These are phyloP conservation scores for Fistularia tabacaria DNA, from an alignment of 2,797 vertebrate genomes.

Conservation along the genomic window DNA sequence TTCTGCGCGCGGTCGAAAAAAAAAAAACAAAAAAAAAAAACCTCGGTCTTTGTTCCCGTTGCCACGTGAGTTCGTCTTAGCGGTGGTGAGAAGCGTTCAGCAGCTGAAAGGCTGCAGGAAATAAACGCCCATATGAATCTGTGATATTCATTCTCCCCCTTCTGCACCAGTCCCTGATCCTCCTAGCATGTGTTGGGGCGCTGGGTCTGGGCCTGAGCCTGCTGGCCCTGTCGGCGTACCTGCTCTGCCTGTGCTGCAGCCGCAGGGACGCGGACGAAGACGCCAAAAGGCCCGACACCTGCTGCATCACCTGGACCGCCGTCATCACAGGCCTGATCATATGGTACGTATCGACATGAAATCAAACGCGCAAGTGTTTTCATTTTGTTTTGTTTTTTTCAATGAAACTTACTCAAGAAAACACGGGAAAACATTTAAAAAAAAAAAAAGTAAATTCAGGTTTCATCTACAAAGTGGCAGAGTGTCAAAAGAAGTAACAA, in stretches of 20 bases:
- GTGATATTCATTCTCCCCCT: neutral
- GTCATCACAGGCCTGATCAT: constrained; percentile 84
- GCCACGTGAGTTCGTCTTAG: too few species aligned
- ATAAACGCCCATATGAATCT: too few species aligned
- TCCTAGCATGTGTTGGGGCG: constrained; percentile 80
- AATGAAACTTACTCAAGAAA: too few species aligned
- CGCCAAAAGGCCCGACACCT: constrained; percentile 77
- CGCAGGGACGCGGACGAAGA: constrained; percentile 72
- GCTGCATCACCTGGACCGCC: constrained; percentile 86
- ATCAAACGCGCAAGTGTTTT: neutral
- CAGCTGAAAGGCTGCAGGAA: too few species aligned
- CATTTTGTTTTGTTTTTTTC: too few species aligned
- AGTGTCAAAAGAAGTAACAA: constrained; percentile 4
- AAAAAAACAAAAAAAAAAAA: too few species aligned
- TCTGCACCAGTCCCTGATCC: constrained; percentile 78
- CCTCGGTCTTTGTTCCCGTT: too few species aligned
- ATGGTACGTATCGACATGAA: constrained; percentile 81
- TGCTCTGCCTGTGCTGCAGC: constrained; percentile 83
- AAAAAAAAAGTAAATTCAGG: neutral
- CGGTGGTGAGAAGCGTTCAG: neutral
- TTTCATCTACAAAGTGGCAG: neutral
- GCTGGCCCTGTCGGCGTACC: constrained; percentile 76
- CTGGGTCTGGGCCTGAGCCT: constrained; percentile 84
- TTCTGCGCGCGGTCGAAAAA: too few species aligned
- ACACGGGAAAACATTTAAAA: neutral